These are phyloP conservation scores for Linepithema humile DNA, from an alignment of 1,140 invertebrate genomes.

Conservation along the genomic window DNA sequence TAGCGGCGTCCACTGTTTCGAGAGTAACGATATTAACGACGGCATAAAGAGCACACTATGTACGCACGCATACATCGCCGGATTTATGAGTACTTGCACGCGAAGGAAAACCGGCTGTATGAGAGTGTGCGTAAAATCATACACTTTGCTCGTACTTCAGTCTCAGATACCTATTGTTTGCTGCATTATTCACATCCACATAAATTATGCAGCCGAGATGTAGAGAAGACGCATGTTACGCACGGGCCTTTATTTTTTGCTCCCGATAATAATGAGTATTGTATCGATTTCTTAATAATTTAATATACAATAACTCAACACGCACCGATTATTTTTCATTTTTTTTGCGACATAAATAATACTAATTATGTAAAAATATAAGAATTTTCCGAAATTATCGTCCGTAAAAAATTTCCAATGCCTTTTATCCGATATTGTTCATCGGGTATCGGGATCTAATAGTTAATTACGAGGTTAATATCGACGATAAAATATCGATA, in stretches of 20 bases:
- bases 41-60: background rate
- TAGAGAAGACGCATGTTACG: background rate
- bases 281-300: no score
- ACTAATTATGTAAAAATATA: background rate
- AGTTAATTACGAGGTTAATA: no score
- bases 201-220: conserved; percentile 27
- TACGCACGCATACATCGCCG: conserved; percentile 4
- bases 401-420: no score
- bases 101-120: conserved; percentile 5
- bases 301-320: no score
- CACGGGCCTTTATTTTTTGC: background rate
- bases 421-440: background rate
- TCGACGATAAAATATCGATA: background rate
- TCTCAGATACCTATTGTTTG: background rate
- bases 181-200: conserved; percentile 22
- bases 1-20: background rate
- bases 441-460: background rate
- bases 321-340: no score
- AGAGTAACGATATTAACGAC: conserved; percentile 44
- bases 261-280: no score
- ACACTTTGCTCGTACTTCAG: conserved; percentile 42
- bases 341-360: no score
- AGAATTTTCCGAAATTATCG: background rate
- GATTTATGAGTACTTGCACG: conserved; percentile 35
- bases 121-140: conserved; percentile 20